Evolutionary conservation across 2,113 vertebrate species (phyloP).

Genomic region (Acrocephalus kingi): DNA sequence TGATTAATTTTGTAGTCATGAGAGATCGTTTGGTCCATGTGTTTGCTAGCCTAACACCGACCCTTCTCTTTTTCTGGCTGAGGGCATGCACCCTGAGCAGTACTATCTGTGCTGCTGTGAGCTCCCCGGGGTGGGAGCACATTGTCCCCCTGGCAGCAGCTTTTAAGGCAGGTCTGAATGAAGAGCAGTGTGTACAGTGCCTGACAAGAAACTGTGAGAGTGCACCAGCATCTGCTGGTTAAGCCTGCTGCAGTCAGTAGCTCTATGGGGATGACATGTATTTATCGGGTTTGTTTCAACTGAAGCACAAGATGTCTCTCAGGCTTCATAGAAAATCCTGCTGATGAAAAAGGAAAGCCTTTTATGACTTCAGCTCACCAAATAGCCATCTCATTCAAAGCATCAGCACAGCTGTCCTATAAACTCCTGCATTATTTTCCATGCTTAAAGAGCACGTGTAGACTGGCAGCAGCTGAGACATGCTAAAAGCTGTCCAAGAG

Average conservation of each 20-base stretch:
- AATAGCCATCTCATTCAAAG: background rate
- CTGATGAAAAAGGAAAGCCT: background rate
- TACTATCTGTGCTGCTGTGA: background rate
- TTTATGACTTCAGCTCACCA: background rate
- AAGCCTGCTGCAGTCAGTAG: background rate
- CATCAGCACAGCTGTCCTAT: background rate
- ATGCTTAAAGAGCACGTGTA: background rate
- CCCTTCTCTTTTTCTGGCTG: background rate
- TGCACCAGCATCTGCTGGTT: background rate
- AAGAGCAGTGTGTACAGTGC: background rate
- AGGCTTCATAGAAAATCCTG: slow-evolving; percentile 1
- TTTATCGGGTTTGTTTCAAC: background rate
- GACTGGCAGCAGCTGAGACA: background rate
- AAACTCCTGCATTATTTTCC: slow-evolving; percentile 12
- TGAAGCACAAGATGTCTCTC: background rate
- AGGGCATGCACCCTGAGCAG: background rate
- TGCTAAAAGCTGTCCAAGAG: slow-evolving; percentile 2
- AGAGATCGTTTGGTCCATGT: background rate
- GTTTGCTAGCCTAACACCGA: background rate
- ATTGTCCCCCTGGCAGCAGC: background rate
- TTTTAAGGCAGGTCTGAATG: background rate
- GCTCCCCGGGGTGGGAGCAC: background rate
- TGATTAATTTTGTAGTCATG: background rate
- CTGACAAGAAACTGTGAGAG: background rate
- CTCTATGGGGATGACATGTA: background rate